Evolutionary conservation across 2,113 vertebrate species (phyloP), one percentile per base, ranked within the genome.

Genomic region (Daphoenositta chrysoptera): DNA sequence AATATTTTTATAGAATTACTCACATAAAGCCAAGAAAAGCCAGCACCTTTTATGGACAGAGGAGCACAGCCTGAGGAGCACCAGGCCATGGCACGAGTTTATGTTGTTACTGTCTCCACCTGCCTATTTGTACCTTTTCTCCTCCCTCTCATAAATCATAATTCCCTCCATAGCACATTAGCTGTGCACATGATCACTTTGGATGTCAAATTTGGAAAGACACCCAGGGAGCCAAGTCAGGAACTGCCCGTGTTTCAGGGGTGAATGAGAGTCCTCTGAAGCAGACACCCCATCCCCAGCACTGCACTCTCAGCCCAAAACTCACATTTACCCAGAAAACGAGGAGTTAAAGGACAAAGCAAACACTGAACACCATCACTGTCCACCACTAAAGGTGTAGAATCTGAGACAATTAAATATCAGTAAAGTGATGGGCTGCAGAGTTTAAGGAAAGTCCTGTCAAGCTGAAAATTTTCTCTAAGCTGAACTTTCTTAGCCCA

Each of bases 311-410:
- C 23, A 31, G 83, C n/a, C 33, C 66, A 35, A 3, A 61, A 70
- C 33, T 37, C 1, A 48, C 22, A 1, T 3, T 17, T 0, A 23
- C 15, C 39, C 50, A 60, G 42, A 17, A 15, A 58, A 4, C 2
- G 13, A 27, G 51, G 22, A 54, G 31, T 63, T 63, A 50, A 87
- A 93, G 44, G 63, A 12, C 5, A 63, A 71, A 22, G 27, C 30
- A 44, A 72, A n/a, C 20, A 45, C 2, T 42, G 47, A 69, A 42
- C 19, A 45, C 15, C 33, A 80, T 22, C 53, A 37, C 61, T 26
- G 6, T 21, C 30, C 26, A 42, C 21, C 54, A 68, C 11, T 50
- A 20, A 22, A 45, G 0, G 3, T n/a, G 40, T 26, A 64, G 11
- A 61, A 78, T 17, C 4, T 56, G 14, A 69, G 48, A 60, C 18